These are phyloP conservation scores for Pipistrellus pygmaeus DNA, from an alignment of 2,797 vertebrate species.

Conservation along the genomic window DNA sequence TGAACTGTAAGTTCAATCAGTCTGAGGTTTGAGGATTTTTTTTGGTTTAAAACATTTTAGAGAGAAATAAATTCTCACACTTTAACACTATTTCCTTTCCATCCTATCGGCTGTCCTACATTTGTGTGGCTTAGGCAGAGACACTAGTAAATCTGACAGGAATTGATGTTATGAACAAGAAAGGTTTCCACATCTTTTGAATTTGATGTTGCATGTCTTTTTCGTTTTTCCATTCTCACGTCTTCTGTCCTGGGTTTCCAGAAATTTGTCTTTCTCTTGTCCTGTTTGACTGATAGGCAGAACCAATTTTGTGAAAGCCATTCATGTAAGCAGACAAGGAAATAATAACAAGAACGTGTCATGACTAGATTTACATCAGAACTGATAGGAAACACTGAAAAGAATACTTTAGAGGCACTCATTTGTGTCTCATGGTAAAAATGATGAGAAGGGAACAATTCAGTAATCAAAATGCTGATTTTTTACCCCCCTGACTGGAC, in stretches of 20 bases:
- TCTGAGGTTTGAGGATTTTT: not conserved
- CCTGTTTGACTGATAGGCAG: slow-evolving; percentile 34
- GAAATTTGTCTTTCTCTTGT: slow-evolving; percentile 53
- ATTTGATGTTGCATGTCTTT: not conserved
- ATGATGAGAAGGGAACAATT: slow-evolving; percentile 63
- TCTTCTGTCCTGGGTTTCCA: not conserved
- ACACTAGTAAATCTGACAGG: not conserved
- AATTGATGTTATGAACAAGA: not conserved
- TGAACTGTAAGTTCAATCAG: not conserved
- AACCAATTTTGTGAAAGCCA: slow-evolving; percentile 61
- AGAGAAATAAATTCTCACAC: not conserved
- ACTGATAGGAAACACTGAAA: slow-evolving; percentile 44
- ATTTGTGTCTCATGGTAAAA: slow-evolving; percentile 47
- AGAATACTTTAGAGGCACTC: slow-evolving; percentile 53
- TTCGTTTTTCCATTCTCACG: not conserved
- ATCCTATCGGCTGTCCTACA: not conserved
- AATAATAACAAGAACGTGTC: not conserved
- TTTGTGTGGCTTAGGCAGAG: not conserved
- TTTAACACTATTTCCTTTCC: not conserved
- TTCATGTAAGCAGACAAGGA: slow-evolving; percentile 3
- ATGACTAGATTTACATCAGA: slow-evolving; percentile 57
- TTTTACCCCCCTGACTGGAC: slow-evolving; percentile 40
- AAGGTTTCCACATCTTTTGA: not conserved
- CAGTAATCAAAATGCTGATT: slow-evolving; percentile 69
- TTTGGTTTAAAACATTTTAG: not conserved